Base-by-base conservation (phyloP, 2,113 vertebrate genomes). In the Hypomesus transpacificus region DNA sequence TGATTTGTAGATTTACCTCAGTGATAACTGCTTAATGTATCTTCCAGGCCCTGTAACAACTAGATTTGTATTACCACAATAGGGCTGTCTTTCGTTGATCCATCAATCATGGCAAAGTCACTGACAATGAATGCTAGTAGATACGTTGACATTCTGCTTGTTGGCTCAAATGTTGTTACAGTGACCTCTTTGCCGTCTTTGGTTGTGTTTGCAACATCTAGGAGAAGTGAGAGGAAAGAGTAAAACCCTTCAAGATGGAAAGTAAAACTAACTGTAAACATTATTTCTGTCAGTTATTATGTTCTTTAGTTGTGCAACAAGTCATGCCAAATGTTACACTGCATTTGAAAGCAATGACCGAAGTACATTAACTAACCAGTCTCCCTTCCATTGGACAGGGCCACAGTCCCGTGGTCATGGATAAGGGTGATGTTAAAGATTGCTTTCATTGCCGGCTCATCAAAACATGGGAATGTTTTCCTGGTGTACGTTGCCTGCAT, bases 381-480 rank as follows among this genome's bases (percentile, higher is more conserved):
- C 21, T 71, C 74, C 0, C 61, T 91, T 90, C 95, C 94, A 77
- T 99, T 99, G 68, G 97, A 98, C 67, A 99, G 83, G 2, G 95
- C 96, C 0, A 0, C 0, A 0, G 86, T 80, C 21, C 16, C 0
- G 0, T 0, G 20, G 2, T 80, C 78, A 77, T 98, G 82, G 77
- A 94, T 87, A 75, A 99, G 82, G 0, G 87, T 92, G 78, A 99
- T 90, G 0, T 61, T 74, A 73, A 99, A 99, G 8, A 18, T 65
- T 24, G 97, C 96, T 86, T 98, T 99, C 95, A 98, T 94, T 71
- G 92, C 94, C 0, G 97, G 97, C 79, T 99, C 97, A 0, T 99
- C 97, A 0, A 99, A 99, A 89, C 96, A 99, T 0, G 97, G 97
- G 78, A 99, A 99, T 3, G 94, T 84, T 78, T 98, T 95, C 80